These are phyloP conservation scores for Anastrepha ludens DNA, from an alignment of 1,140 invertebrate species.

Conservation along the genomic window DNA sequence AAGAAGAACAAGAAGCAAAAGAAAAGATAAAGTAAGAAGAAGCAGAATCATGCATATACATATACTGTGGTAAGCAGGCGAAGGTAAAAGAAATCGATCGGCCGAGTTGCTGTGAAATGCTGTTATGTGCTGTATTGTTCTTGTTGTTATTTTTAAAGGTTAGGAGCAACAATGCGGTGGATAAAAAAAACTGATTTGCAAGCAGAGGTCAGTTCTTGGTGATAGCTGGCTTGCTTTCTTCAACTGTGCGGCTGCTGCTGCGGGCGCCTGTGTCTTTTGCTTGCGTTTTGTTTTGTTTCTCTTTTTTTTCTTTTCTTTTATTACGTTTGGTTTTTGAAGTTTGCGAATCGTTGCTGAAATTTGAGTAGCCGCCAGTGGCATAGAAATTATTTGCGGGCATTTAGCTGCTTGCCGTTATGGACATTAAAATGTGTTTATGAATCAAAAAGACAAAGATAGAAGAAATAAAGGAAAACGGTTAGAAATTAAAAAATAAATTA, in stretches of 20 bases:
- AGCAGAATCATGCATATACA: background rate
- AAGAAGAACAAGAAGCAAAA: background rate
- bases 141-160: background rate
- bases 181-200: background rate
- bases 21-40: background rate
- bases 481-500: too few relatives aligned
- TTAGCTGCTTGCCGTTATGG: slow-evolving; percentile 3
- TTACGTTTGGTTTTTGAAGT: background rate
- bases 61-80: background rate
- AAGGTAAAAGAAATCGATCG: slow-evolving; percentile 1
- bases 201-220: slow-evolving; percentile 39
- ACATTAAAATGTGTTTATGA: too few relatives aligned
- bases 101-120: background rate
- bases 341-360: slow-evolving; percentile 1
- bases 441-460: too few relatives aligned
- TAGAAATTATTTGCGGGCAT: background rate
- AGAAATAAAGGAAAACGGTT: too few relatives aligned
- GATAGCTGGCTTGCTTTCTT: slow-evolving; percentile 34
- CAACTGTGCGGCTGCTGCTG: background rate
- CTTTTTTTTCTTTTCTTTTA: background rate
- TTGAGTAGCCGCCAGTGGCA: slow-evolving; percentile 11
- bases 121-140: background rate
- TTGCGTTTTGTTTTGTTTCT: background rate
- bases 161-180: background rate
- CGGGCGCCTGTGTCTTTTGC: background rate